Base-by-base conservation (phyloP, 2,888 invertebrate species). In the Flexamia atlantica region DNA sequence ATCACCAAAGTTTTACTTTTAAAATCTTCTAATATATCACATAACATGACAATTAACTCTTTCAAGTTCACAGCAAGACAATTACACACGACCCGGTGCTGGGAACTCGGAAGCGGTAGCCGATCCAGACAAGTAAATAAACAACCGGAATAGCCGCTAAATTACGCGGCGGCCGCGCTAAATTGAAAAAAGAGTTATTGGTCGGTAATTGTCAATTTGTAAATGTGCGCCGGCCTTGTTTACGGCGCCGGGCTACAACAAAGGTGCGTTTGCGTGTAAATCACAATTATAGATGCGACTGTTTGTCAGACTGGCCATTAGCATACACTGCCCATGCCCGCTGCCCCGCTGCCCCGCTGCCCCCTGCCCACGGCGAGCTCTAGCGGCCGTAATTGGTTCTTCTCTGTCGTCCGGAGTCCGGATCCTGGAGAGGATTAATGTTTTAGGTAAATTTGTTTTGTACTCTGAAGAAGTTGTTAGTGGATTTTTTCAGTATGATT, bases 281-380 rank as follows among this genome's bases (percentile, higher is more conserved):
- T 83, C 82, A 83, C 82, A 83, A 83, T 83, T 83, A 83, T 79
- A 79, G 79, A 79, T 57, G 79, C 79, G 57, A 79, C 50, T 79
- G 79, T 79, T 79, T 79, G 79, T 79, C 79, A 79, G 79, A 32
- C 5, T 36, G 76, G n/a, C 57, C 36, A 79, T 79, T 79, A 57
- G 57, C 79, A 79, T 79, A 76, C 32, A 36, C 50, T 79, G 79
- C 79, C 79, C 79, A 79, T 76, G 32, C 76, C 42, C 57, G 28
- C 74, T 57, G 76, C 30, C 50, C 76, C 46, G 28, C 30, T 25
- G 57, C 46, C 57, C 20, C 53, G 20, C 53, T 1, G 53, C 53
- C 3, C 32, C 40, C 40, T 23, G 76, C 76, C 76, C 70, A 40
- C 23, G 2, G 70, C 70, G 28, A 23, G 57, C 57, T 23, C 57